Evolutionary conservation across 2,113 vertebrate genomes (phyloP).

Genomic region (Otocyon megalotis): DNA sequence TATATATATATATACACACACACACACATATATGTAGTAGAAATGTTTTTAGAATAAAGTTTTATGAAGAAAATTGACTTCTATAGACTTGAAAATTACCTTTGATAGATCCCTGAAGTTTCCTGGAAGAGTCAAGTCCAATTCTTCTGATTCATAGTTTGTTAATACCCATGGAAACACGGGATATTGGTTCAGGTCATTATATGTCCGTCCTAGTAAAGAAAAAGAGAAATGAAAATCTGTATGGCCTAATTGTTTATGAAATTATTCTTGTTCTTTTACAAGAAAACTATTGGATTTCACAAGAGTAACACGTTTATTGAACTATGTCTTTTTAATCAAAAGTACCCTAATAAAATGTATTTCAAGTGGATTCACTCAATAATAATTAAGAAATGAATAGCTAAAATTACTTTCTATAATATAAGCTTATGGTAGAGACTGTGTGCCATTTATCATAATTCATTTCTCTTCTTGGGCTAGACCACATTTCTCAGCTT

Average conservation of each 20-base stretch:
- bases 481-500: neutral
- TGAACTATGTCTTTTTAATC: slow-evolving; percentile 41
- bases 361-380: neutral
- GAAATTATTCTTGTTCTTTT: slow-evolving; percentile 59
- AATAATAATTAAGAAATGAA: slow-evolving; percentile 32
- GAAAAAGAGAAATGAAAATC: slow-evolving; percentile 74
- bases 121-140: slow-evolving; percentile 97
- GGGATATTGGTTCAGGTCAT: slow-evolving; percentile 98
- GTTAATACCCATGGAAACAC: slow-evolving; percentile 99
- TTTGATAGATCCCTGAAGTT: slow-evolving; percentile 99
- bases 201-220: slow-evolving; percentile 95
- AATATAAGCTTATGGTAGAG: neutral
- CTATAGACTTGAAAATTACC: slow-evolving; percentile 87
- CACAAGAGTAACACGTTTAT: slow-evolving; percentile 12
- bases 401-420: neutral
- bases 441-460: neutral
- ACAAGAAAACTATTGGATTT: neutral
- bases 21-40: neutral
- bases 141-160: slow-evolving; percentile 97
- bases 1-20: neutral
- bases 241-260: slow-evolving; percentile 57
- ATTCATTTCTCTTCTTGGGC: neutral
- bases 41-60: neutral
- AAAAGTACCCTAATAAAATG: slow-evolving; percentile 13
- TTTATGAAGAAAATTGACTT: neutral